These are phyloP conservation scores for Phengaris arion DNA, from an alignment of 2,888 invertebrate genomes.

Conservation along the genomic window DNA sequence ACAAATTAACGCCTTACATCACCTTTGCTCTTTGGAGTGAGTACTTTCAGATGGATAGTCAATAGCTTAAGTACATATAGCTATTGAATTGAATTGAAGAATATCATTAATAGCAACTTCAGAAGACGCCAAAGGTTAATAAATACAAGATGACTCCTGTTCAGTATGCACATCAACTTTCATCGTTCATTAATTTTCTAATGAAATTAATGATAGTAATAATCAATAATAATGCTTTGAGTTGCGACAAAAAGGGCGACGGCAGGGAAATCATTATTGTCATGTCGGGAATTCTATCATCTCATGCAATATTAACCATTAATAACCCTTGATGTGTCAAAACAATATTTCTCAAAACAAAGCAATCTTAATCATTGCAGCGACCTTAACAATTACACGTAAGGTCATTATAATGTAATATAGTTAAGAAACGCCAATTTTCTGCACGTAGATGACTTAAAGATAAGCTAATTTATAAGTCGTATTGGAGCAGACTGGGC, in stretches of 20 bases:
- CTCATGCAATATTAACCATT: neutral
- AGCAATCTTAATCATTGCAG: constrained; percentile 42
- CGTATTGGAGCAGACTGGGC: neutral
- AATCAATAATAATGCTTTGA: neutral
- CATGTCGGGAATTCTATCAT: neutral
- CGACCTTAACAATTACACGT: constrained; percentile 44
- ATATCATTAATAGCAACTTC: constrained; percentile 10
- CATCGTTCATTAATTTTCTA: constrained; percentile 11
- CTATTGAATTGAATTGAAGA: neutral
- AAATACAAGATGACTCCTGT: neutral
- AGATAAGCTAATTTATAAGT: neutral
- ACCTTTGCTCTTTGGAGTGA: neutral
- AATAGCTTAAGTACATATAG: neutral
- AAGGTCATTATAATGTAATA: constrained; percentile 47
- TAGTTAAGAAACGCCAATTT: constrained; percentile 42
- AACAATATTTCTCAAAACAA: constrained; percentile 42
- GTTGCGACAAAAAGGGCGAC: constrained; percentile 8
- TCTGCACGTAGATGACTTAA: constrained; percentile 32
- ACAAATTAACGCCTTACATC: neutral
- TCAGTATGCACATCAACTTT: constrained; percentile 1
- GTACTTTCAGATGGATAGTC: neutral
- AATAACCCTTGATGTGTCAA: constrained; percentile 32
- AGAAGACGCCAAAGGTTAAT: constrained; percentile 5
- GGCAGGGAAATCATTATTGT: neutral
- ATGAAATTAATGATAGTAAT: constrained; percentile 15